These are phyloP conservation scores for Trididemnum clinides DNA, from an alignment of 23 tunicate genomes.

Conservation along the genomic window DNA sequence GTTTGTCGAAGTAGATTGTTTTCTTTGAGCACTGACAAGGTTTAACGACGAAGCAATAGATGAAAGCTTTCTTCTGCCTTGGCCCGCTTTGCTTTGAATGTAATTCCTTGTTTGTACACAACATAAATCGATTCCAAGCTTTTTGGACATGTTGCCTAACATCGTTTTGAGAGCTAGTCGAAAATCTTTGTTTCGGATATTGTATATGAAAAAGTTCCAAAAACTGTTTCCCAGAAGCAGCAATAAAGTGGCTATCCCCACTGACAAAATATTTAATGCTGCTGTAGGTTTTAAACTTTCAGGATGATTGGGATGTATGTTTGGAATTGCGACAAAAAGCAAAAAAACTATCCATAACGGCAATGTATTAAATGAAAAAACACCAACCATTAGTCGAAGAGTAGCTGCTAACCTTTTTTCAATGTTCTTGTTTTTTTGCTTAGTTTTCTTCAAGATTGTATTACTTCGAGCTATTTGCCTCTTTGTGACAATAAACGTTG, in stretches of 20 bases:
- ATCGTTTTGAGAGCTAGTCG: background rate
- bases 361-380: slow-evolving; percentile 44
- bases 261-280: slow-evolving; percentile 2
- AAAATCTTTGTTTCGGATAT: slow-evolving; percentile 52
- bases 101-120: background rate
- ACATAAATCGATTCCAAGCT: background rate
- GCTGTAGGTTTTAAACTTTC: slow-evolving; percentile 25
- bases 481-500: slow-evolving; percentile 42
- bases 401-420: slow-evolving; percentile 54
- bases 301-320: slow-evolving; percentile 27
- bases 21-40: no score
- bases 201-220: slow-evolving; percentile 81
- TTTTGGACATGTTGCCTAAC: background rate
- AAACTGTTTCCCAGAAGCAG: slow-evolving; percentile 62
- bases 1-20: no score
- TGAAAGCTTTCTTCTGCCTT: background rate
- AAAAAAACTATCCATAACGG: slow-evolving; percentile 40
- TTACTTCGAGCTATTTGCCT: slow-evolving; percentile 1
- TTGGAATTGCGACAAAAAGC: slow-evolving; percentile 3
- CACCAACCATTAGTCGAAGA: slow-evolving; percentile 59
- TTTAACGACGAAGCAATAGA: background rate
- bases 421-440: slow-evolving; percentile 4
- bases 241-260: slow-evolving; percentile 26
- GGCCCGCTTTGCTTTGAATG: background rate
- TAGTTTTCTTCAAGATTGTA: background rate